phyloP scores from a whole-genome alignment of 2,888 invertebrate genomes.

The Drosophila phalerata region DNA sequence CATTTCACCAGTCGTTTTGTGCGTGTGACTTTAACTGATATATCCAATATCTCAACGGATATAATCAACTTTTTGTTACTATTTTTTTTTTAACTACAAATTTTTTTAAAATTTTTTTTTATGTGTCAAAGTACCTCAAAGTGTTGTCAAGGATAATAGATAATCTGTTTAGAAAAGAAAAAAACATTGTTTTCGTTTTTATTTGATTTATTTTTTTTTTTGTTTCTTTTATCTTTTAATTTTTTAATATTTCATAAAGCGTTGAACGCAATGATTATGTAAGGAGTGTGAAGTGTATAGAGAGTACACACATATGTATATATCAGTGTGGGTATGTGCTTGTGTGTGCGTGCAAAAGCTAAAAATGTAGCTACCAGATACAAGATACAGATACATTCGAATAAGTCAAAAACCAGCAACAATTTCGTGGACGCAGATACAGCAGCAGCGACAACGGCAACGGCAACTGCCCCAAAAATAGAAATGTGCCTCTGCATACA shows the following conservation, averaged over 20 bases:
- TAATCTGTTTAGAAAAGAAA: conserved; percentile 3
- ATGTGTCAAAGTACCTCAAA: conserved; percentile 40
- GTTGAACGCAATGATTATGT: conserved; percentile 56
- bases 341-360: conserved; percentile 51
- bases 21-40: conserved; percentile 35
- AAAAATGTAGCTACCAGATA: conserved; percentile 57
- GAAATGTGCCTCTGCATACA: conserved; percentile 57
- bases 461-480: conserved; percentile 60
- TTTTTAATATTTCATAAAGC: conserved; percentile 19
- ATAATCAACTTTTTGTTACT: conserved; percentile 10
- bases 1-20: conserved; percentile 21
- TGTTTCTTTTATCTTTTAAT: conserved; percentile 21
- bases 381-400: conserved; percentile 41
- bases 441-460: conserved; percentile 10
- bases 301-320: conserved; percentile 1
- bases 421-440: conserved; percentile 32
- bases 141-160: conserved; percentile 19
- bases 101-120: conserved; percentile 44
- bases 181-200: neutral
- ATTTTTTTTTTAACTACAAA: conserved; percentile 15
- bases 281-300: conserved; percentile 50
- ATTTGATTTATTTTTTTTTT: conserved; percentile 14
- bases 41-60: neutral
- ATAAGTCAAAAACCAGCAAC: conserved; percentile 42
- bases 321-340: conserved; percentile 45